Conservation (phyloP, 2,113 vertebrate species). For the Melanerpes aurifrons region DNA sequence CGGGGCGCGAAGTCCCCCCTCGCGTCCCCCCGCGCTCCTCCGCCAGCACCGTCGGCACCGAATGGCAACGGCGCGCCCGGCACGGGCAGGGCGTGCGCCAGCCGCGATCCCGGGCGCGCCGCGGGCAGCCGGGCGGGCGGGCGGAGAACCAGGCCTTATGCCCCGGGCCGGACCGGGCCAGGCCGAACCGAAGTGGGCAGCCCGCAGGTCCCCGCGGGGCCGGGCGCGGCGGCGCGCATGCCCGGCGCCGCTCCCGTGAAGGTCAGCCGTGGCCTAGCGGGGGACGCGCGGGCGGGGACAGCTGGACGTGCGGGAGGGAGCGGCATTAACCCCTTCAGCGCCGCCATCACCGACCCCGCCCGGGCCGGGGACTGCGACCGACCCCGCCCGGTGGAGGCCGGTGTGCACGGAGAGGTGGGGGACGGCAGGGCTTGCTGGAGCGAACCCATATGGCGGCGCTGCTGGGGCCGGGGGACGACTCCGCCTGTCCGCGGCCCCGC, state of each 20-base stretch:
- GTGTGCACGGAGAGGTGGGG: not conserved
- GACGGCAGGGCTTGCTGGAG: not conserved
- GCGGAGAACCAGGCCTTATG: not conserved
- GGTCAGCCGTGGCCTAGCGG: slow-evolving; percentile 73
- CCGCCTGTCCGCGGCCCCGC: too few relatives aligned
- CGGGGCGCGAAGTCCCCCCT: slow-evolving; percentile 80
- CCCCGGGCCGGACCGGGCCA: not conserved
- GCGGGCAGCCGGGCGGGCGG: not conserved
- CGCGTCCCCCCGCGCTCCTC: slow-evolving; percentile 78
- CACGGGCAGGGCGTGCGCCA: slow-evolving; percentile 51
- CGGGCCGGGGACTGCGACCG: not conserved
- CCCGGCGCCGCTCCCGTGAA: slow-evolving; percentile 68
- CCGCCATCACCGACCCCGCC: not conserved
- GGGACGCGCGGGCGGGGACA: not conserved
- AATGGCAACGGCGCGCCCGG: slow-evolving; percentile 82
- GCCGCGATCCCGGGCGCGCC: not conserved
- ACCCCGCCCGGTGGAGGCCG: not conserved
- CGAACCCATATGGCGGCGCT: not conserved
- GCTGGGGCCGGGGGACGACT: too few relatives aligned
- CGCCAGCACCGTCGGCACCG: slow-evolving; percentile 81
- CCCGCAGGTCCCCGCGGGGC: not conserved
- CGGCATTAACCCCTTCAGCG: slow-evolving; percentile 67
- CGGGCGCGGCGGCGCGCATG: slow-evolving; percentile 45
- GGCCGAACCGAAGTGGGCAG: not conserved
- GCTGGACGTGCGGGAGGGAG: not conserved